Percentiles rank a stretch among this genome's conserved stretches.
Conservation (phyloP, 2,797 vertebrate species). For the Rhabdomys pumilio region DNA sequence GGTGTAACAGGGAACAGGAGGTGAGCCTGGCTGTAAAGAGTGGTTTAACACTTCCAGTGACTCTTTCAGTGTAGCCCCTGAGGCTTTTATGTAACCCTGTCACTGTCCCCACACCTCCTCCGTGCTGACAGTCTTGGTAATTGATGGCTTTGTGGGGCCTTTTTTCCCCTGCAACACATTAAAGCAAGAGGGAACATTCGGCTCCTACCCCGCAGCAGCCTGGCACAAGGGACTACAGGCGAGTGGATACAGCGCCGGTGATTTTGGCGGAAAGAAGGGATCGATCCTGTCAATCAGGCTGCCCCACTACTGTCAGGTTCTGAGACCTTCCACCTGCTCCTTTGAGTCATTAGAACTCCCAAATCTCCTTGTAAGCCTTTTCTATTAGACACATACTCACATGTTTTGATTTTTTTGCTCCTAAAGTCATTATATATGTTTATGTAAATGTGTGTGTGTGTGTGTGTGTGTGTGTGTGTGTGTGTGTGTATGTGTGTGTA, state of each 20-base stretch:
- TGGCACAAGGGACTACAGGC: conserved; percentile 81
- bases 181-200: conserved; percentile 60
- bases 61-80: conserved; percentile 61
- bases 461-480: too few relatives aligned
- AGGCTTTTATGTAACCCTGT: conserved; percentile 74
- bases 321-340: conserved; percentile 88
- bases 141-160: conserved; percentile 71
- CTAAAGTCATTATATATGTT: conserved; percentile 86
- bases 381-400: conserved; percentile 89
- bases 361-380: conserved; percentile 88
- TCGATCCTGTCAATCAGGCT: conserved; percentile 89
- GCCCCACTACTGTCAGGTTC: conserved; percentile 87
- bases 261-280: conserved; percentile 81
- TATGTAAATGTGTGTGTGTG: too few relatives aligned
- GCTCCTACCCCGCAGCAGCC: background rate
- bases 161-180: conserved; percentile 61
- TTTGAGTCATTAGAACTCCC: conserved; percentile 89
- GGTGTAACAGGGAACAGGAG: background rate
- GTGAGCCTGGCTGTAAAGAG: background rate
- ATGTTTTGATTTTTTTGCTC: conserved; percentile 89
- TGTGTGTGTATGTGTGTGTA: too few relatives aligned
- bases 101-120: conserved; percentile 65
- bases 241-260: conserved; percentile 70
- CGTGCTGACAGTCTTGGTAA: conserved; percentile 78
- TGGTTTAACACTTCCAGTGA: conserved; percentile 66